Evolutionary conservation across 2,888 invertebrate species (phyloP).

Genomic region (Podotricha telesiphe): DNA sequence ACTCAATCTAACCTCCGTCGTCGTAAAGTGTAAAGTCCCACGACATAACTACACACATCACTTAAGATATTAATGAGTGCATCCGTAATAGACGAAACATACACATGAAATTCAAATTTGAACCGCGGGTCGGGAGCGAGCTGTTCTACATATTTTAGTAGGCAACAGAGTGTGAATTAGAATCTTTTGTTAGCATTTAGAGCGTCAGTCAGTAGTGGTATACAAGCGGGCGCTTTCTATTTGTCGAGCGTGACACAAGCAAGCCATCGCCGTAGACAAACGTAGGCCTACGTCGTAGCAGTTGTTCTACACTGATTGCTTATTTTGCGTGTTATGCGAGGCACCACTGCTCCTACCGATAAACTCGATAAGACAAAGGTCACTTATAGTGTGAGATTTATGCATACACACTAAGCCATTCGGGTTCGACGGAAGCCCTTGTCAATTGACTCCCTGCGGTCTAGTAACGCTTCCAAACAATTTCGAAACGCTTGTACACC

Average conservation of each 20-base stretch:
- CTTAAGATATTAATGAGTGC: slow-evolving; percentile 84
- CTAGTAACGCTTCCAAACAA: background rate
- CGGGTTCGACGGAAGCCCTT: slow-evolving; percentile 2
- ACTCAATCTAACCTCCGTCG: slow-evolving; percentile 48
- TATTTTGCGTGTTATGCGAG: slow-evolving; percentile 33
- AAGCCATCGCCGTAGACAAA: slow-evolving; percentile 31
- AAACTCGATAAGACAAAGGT: slow-evolving; percentile 12
- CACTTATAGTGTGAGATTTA: background rate
- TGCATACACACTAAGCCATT: background rate
- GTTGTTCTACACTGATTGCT: slow-evolving; percentile 35
- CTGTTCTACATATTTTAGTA: slow-evolving; percentile 83
- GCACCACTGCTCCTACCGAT: slow-evolving; percentile 18
- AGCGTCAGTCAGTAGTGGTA: slow-evolving; percentile 59
- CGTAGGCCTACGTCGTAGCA: slow-evolving; percentile 41
- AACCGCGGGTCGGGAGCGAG: slow-evolving; percentile 75
- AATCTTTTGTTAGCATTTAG: slow-evolving; percentile 82
- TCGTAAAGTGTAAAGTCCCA: slow-evolving; percentile 61
- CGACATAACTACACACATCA: slow-evolving; percentile 70
- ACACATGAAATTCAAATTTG: slow-evolving; percentile 84
- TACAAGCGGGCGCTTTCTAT: slow-evolving; percentile 1
- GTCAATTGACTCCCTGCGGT: background rate
- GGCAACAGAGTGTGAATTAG: slow-evolving; percentile 83
- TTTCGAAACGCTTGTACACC: background rate
- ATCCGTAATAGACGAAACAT: slow-evolving; percentile 83
- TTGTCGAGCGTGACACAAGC: slow-evolving; percentile 11